These are phyloP conservation scores for Julus scandinavius DNA, from an alignment of 2,888 invertebrate genomes.

Conservation along the genomic window DNA sequence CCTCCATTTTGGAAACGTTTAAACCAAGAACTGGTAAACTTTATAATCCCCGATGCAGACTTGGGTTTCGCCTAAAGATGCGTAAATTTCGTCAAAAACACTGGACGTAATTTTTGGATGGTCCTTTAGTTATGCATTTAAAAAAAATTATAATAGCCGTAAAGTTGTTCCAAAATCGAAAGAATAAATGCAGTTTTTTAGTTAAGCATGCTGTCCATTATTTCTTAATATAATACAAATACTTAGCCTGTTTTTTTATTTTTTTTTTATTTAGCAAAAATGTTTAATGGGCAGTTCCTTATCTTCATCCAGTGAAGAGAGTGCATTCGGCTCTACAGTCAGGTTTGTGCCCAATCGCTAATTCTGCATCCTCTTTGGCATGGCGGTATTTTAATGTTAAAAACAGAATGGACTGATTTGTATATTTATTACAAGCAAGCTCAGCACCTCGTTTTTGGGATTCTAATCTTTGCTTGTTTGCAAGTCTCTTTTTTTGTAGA, in stretches of 20 bases:
- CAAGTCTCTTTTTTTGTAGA: not conserved
- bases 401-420: not conserved
- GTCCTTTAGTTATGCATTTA: too few relatives aligned
- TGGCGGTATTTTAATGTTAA: conserved; percentile 14
- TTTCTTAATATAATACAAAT: too few relatives aligned
- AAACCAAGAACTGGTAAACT: too few relatives aligned
- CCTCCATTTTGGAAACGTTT: too few relatives aligned
- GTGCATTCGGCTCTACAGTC: conserved; percentile 54
- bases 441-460: not conserved
- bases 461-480: conserved; percentile 24
- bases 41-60: too few relatives aligned
- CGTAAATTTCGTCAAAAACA: too few relatives aligned
- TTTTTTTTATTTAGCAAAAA: conserved; percentile 52
- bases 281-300: conserved; percentile 41
- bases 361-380: not conserved
- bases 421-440: conserved; percentile 43
- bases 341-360: conserved; percentile 51
- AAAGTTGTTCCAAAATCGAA: too few relatives aligned
- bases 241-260: not conserved
- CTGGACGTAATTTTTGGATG: too few relatives aligned
- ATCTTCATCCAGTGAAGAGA: conserved; percentile 51
- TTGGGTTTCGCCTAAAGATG: too few relatives aligned
- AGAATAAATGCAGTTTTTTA: too few relatives aligned
- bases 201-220: too few relatives aligned
- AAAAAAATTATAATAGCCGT: too few relatives aligned